phyloP scores from a whole-genome alignment of 2,797 vertebrate species.

The Todus mexicanus region DNA sequence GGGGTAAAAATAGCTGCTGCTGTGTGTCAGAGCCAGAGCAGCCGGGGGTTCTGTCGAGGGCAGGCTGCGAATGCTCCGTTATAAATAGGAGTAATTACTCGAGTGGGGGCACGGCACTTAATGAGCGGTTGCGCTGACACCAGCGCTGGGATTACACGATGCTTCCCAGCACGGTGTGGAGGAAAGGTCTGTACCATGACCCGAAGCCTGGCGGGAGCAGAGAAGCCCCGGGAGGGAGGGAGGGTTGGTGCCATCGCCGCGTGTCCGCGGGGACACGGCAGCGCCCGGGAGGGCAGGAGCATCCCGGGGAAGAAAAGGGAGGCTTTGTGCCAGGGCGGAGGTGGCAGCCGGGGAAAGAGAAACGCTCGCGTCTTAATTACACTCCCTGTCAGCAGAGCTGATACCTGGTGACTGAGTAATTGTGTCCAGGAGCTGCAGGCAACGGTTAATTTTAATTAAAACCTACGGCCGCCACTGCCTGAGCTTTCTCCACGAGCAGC shows the following conservation, averaged over 20 bases:
- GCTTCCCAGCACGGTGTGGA: neutral
- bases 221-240: neutral
- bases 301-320: rapidly evolving
- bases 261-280: rapidly evolving
- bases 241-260: rapidly evolving
- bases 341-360: neutral
- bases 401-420: neutral
- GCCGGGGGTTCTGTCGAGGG: neutral
- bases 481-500: neutral
- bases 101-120: neutral
- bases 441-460: neutral
- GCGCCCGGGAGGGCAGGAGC: neutral
- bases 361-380: neutral
- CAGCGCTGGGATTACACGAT: neutral
- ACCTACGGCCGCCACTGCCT: neutral
- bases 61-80: neutral
- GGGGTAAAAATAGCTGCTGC: slow-evolving; percentile 39
- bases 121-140: neutral
- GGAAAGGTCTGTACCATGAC: rapidly evolving
- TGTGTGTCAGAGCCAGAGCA: neutral
- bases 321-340: neutral
- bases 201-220: neutral
- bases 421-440: neutral
- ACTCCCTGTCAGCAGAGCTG: neutral
- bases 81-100: slow-evolving; percentile 26